Evolutionary conservation across 2,888 invertebrate species (phyloP).

Genomic region (Trachelus tabidus): DNA sequence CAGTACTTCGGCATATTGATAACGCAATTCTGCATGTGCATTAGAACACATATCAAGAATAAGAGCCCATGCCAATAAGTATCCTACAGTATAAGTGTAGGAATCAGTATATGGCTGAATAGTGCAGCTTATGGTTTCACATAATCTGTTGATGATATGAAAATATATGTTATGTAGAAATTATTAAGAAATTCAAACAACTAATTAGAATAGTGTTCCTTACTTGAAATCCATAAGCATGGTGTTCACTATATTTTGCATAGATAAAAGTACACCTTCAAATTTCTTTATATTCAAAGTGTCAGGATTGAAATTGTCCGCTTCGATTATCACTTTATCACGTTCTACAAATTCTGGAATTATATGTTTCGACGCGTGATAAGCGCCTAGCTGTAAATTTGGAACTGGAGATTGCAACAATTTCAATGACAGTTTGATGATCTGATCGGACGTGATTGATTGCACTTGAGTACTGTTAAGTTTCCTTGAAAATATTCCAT

Average conservation of each 20-base stretch:
- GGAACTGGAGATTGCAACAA: constrained; percentile 62
- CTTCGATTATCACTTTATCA: constrained; percentile 64
- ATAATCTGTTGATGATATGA: constrained; percentile 66
- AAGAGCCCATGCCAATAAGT: constrained; percentile 79
- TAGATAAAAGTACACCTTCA: constrained; percentile 57
- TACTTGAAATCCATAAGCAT: constrained; percentile 70
- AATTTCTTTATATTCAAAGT: constrained; percentile 66
- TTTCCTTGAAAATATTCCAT: constrained; percentile 41
- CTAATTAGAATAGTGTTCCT: constrained; percentile 29
- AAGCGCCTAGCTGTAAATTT: constrained; percentile 67
- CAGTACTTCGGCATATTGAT: constrained; percentile 78
- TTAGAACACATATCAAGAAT: constrained; percentile 74
- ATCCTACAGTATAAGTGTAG: constrained; percentile 73
- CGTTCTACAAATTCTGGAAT: constrained; percentile 65
- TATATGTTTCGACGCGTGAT: constrained; percentile 65
- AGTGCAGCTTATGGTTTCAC: constrained; percentile 70
- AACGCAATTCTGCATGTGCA: constrained; percentile 77
- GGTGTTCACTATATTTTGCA: constrained; percentile 68
- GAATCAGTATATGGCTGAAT: constrained; percentile 72
- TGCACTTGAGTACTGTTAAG: constrained; percentile 16
- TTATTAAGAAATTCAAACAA: constrained; percentile 4
- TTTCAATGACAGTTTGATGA: constrained; percentile 61
- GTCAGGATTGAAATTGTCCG: constrained; percentile 64
- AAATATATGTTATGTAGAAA: not conserved
- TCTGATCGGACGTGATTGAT: constrained; percentile 24